These are phyloP conservation scores for Saguinus midas DNA, from an alignment of 2,113 vertebrate species.

Conservation along the genomic window DNA sequence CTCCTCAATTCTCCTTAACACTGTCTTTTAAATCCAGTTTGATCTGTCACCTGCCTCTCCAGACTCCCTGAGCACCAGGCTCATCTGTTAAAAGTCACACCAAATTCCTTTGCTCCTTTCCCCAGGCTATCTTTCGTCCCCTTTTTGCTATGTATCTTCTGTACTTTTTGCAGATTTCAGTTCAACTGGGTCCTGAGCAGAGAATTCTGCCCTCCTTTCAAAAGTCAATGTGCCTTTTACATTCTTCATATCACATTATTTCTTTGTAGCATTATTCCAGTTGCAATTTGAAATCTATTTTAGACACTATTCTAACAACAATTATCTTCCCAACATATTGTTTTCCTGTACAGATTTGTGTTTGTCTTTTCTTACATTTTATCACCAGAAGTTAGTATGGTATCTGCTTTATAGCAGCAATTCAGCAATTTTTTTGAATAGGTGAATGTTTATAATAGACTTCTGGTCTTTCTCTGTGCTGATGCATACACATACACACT, in stretches of 20 bases:
- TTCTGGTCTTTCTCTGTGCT: background rate
- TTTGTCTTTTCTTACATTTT: background rate
- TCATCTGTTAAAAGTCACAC: background rate
- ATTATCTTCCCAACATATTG: background rate
- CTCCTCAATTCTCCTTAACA: background rate
- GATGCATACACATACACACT: rapidly evolving
- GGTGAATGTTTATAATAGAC: background rate
- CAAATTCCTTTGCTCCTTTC: background rate
- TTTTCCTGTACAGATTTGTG: background rate
- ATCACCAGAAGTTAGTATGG: background rate
- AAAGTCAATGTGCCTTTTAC: background rate
- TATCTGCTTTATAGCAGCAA: background rate
- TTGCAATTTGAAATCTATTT: background rate
- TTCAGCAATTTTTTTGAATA: background rate
- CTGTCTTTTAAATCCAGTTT: background rate
- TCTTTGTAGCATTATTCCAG: background rate
- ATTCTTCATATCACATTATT: background rate
- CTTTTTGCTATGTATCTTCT: background rate
- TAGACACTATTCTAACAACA: background rate
- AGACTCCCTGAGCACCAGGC: background rate
- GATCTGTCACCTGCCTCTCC: background rate
- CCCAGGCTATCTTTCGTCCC: background rate
- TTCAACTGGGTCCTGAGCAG: background rate
- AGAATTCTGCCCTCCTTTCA: background rate
- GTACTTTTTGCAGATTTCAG: background rate